These are phyloP conservation scores for Thyatira batis DNA, from an alignment of 2,888 invertebrate genomes.

Conservation along the genomic window DNA sequence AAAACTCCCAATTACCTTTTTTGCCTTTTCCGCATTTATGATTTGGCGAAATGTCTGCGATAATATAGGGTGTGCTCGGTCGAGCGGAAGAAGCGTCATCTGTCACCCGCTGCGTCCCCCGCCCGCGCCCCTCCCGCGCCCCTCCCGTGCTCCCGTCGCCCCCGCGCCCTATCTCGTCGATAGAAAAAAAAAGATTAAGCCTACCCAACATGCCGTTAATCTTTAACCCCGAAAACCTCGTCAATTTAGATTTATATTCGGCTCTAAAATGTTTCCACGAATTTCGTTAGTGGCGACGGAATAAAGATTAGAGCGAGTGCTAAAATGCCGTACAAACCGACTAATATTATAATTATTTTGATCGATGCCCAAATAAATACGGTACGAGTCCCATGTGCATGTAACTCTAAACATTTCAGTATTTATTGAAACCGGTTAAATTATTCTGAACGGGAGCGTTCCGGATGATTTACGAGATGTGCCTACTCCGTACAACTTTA, in stretches of 20 bases:
- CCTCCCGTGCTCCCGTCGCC: background rate
- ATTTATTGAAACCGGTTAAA: conserved; percentile 1
- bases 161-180: background rate
- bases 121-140: background rate
- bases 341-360: too few species aligned
- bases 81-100: conserved; percentile 22
- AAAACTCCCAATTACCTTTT: conserved; percentile 1
- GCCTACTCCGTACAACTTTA: conserved; percentile 1
- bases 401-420: background rate
- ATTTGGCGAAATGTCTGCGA: conserved; percentile 22
- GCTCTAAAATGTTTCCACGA: background rate
- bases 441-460: background rate
- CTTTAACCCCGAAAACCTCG: background rate
- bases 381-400: background rate
- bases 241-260: background rate
- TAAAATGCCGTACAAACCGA: too few species aligned
- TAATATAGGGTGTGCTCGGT: conserved; percentile 25
- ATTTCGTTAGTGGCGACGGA: background rate
- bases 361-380: background rate
- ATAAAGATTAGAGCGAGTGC: background rate
- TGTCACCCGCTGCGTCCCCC: conserved; percentile 10
- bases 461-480: conserved; percentile 1
- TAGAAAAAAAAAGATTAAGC: background rate
- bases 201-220: background rate
- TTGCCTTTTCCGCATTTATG: background rate